Conservation (phyloP, 2,113 vertebrate species). For the Ameiurus melas region DNA sequence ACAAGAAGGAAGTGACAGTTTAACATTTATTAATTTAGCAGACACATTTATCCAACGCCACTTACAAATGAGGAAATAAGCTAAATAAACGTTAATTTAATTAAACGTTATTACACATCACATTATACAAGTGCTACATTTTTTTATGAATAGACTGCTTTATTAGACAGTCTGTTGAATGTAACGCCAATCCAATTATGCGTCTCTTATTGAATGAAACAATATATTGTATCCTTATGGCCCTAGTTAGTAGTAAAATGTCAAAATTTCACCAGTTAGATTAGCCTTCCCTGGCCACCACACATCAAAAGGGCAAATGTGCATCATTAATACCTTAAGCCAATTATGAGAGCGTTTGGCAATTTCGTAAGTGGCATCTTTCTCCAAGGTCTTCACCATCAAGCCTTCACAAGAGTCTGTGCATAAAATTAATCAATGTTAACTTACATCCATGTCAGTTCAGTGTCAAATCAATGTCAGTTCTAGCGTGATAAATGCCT, state of each 20-base stretch:
- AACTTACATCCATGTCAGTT: background rate
- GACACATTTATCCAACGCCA: too few relatives aligned
- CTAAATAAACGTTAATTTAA: too few relatives aligned
- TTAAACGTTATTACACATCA: too few relatives aligned
- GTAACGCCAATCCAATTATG: too few relatives aligned
- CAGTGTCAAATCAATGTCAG: background rate
- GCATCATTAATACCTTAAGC: conserved; percentile 80
- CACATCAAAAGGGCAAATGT: background rate
- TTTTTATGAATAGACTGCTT: too few relatives aligned
- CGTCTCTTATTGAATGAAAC: too few relatives aligned
- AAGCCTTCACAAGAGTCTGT: conserved; percentile 90
- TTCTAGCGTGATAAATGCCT: background rate
- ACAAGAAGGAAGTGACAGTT: too few relatives aligned
- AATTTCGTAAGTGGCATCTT: conserved; percentile 89
- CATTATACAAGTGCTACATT: too few relatives aligned
- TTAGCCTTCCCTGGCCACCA: background rate
- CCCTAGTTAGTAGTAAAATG: background rate
- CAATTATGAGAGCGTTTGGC: conserved; percentile 92
- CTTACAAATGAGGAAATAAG: too few relatives aligned
- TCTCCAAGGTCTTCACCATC: conserved; percentile 90
- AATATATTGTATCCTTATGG: too few relatives aligned
- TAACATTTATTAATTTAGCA: too few relatives aligned
- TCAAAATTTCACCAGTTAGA: background rate
- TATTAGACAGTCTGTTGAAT: too few relatives aligned
- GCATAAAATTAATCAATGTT: background rate